Conservation (phyloP, 1,140 invertebrate genomes). For the Cephus cinctus region DNA sequence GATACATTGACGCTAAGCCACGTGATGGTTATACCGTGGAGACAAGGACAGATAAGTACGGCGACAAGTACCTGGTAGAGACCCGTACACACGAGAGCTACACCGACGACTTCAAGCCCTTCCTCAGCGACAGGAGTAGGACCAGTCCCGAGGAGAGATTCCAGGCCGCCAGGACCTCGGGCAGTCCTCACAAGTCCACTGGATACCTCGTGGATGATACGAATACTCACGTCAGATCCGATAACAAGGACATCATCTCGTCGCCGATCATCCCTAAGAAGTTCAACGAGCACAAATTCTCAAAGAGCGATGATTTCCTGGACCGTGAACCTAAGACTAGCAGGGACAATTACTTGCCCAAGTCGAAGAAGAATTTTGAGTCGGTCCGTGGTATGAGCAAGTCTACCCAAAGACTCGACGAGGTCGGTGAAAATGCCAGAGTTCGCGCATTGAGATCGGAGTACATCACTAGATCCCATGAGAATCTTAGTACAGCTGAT, state of each 20-base stretch:
- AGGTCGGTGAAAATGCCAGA: conserved; percentile 36
- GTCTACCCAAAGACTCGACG: conserved; percentile 46
- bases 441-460: conserved; percentile 36
- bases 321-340: conserved; percentile 28
- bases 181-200: conserved; percentile 18
- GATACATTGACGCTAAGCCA: conserved; percentile 31
- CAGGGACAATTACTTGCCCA: conserved; percentile 32
- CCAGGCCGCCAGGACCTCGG: conserved; percentile 13
- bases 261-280: conserved; percentile 32
- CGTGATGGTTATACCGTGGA: conserved; percentile 58
- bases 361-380: conserved; percentile 44
- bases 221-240: conserved; percentile 16
- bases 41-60: conserved; percentile 55
- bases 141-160: conserved; percentile 38
- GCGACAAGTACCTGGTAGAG: conserved; percentile 59
- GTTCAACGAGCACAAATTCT: conserved; percentile 40
- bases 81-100: conserved; percentile 49
- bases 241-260: conserved; percentile 16
- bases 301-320: conserved; percentile 42
- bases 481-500: conserved; percentile 40
- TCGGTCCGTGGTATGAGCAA: conserved; percentile 45
- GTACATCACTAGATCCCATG: conserved; percentile 46
- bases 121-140: conserved; percentile 37
- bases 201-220: conserved; percentile 19
- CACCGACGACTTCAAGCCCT: conserved; percentile 39